Conservation (phyloP, 2,113 vertebrate genomes). For the Limanda limanda region DNA sequence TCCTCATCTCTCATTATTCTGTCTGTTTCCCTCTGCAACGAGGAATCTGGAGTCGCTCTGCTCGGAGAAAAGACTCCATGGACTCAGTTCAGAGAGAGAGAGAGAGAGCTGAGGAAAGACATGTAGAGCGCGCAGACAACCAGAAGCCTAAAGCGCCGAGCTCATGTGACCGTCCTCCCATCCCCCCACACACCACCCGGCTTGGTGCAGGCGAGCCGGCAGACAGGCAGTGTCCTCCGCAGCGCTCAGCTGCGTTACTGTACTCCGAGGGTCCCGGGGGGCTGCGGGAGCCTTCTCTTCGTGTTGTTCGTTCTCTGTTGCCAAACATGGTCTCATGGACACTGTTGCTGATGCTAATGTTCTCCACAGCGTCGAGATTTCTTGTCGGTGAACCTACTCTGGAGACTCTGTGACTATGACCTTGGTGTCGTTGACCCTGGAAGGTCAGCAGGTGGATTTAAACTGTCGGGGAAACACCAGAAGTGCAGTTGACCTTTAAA, state of each 20-base stretch:
- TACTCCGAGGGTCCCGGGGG: constrained; percentile 47
- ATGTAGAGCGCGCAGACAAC: background rate
- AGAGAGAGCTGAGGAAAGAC: background rate
- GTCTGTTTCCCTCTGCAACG: background rate
- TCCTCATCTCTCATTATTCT: too few species aligned
- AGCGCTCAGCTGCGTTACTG: constrained; percentile 60
- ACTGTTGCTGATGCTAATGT: background rate
- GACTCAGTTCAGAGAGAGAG: constrained; percentile 33
- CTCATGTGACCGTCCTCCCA: constrained; percentile 42
- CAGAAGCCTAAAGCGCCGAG: constrained; percentile 18
- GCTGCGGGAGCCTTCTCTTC: constrained; percentile 10
- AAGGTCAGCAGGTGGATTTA: background rate
- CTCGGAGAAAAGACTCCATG: background rate
- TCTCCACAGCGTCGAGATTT: background rate
- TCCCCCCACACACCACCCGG: constrained; percentile 18
- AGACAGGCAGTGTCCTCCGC: constrained; percentile 25
- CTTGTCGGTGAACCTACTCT: background rate
- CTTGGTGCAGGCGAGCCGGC: constrained; percentile 12
- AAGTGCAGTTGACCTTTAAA: background rate
- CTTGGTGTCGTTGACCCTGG: background rate
- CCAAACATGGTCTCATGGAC: background rate
- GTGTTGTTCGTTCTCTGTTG: constrained; percentile 47
- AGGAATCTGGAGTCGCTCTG: background rate
- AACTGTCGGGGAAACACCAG: background rate
- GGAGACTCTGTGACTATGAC: background rate